These are phyloP conservation scores for Adelges cooleyi DNA, from an alignment of 1,140 invertebrate species.

Conservation along the genomic window DNA sequence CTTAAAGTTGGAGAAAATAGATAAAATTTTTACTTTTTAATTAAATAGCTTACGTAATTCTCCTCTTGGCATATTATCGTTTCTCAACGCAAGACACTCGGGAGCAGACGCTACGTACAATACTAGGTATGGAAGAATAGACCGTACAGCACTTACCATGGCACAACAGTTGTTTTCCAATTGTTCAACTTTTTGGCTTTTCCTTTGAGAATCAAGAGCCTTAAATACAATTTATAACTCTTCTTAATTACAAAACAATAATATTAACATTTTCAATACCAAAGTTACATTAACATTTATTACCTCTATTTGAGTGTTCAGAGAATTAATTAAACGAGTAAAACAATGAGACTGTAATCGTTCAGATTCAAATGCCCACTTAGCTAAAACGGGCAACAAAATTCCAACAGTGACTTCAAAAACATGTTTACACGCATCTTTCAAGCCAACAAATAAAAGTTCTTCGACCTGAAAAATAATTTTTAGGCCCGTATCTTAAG, in stretches of 20 bases:
- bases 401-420: constrained; percentile 40
- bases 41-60: constrained; percentile 34
- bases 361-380: constrained; percentile 50
- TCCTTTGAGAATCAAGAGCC: constrained; percentile 8
- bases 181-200: constrained; percentile 30
- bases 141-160: constrained; percentile 39
- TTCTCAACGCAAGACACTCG: constrained; percentile 8
- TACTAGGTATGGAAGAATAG: constrained; percentile 44
- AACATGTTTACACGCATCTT: constrained; percentile 44
- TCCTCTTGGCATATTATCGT: constrained; percentile 3
- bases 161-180: constrained; percentile 32
- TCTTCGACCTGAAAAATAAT: constrained; percentile 43
- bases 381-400: constrained; percentile 47
- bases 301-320: constrained; percentile 32
- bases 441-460: constrained; percentile 44
- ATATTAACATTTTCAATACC: no score
- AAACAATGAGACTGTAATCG: constrained; percentile 42
- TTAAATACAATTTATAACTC: no score
- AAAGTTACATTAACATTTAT: not conserved
- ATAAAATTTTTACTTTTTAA: not conserved
- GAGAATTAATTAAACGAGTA: constrained; percentile 32
- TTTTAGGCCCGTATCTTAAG: no score
- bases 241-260: not conserved
- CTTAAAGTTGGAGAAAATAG: not conserved
- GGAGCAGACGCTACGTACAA: constrained; percentile 41